Percentiles rank a stretch among this genome's conserved stretches.
phyloP scores from a whole-genome alignment of 2,797 vertebrate genomes.

The Benthosema pterotum region DNA sequence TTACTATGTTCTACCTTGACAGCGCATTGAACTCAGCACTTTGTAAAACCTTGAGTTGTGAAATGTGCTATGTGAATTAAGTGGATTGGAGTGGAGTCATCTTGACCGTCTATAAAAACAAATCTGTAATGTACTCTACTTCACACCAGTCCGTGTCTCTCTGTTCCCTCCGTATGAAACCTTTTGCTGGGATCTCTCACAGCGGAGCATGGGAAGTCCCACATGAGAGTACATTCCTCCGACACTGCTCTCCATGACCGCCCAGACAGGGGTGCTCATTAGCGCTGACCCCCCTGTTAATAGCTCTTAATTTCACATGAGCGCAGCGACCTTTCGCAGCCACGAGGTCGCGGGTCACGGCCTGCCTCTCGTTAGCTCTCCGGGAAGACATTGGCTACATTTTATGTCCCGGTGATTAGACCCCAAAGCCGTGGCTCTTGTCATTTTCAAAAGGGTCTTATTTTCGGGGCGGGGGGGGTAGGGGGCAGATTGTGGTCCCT shows the following conservation, averaged over 20 bases:
- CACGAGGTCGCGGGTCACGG: conserved; percentile 61
- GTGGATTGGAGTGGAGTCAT: no score
- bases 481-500: conserved; percentile 11
- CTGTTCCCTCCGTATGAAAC: conserved; percentile 17
- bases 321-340: conserved; percentile 56
- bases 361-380: conserved; percentile 70
- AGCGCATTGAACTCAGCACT: no score
- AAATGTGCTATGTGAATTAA: no score
- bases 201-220: conserved; percentile 39
- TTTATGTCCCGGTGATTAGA: conserved; percentile 62
- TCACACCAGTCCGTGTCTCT: neutral
- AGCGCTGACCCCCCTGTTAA: conserved; percentile 69
- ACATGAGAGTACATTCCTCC: conserved; percentile 52
- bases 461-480: no score
- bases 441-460: conserved; percentile 57
- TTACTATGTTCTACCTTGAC: no score
- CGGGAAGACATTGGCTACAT: conserved; percentile 62
- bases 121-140: no score
- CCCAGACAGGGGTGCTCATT: conserved; percentile 75
- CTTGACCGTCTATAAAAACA: no score
- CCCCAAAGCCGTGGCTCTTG: conserved; percentile 47
- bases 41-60: no score
- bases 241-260: conserved; percentile 35
- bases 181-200: conserved; percentile 28
- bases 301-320: conserved; percentile 78